These are phyloP conservation scores for Spinus olivaceus DNA, from an alignment of 2,797 vertebrate genomes.

Conservation along the genomic window DNA sequence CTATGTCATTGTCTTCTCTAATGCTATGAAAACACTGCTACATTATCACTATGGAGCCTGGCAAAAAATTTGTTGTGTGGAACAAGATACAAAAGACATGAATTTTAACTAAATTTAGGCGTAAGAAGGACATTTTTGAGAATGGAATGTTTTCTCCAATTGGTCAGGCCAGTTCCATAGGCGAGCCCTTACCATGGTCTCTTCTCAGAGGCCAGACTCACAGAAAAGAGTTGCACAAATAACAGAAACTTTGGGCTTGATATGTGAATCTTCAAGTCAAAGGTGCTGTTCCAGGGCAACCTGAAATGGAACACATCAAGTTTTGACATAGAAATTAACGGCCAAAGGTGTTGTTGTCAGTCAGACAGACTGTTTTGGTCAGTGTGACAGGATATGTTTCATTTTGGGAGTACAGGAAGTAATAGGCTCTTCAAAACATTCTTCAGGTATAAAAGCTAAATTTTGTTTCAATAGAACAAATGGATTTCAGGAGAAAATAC, in stretches of 20 bases:
- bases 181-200: neutral
- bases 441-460: neutral
- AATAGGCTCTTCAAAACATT: neutral
- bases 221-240: neutral
- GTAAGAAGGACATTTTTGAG: neutral
- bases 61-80: neutral
- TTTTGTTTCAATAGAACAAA: neutral
- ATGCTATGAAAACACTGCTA: neutral
- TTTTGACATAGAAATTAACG: neutral
- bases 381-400: neutral
- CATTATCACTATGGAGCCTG: neutral
- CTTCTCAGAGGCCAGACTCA: neutral
- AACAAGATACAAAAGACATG: neutral
- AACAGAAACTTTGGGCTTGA: neutral
- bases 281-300: neutral
- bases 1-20: constrained; percentile 15
- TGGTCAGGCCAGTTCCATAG: rapidly evolving
- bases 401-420: neutral
- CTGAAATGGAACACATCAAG: neutral
- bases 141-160: neutral
- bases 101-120: neutral
- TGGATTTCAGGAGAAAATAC: neutral
- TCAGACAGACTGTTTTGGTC: neutral
- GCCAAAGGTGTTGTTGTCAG: neutral
- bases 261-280: neutral